Evolutionary conservation across 2,113 vertebrate species (phyloP), one percentile per base, ranked within the genome.

Genomic region (Trachemys scripta): DNA sequence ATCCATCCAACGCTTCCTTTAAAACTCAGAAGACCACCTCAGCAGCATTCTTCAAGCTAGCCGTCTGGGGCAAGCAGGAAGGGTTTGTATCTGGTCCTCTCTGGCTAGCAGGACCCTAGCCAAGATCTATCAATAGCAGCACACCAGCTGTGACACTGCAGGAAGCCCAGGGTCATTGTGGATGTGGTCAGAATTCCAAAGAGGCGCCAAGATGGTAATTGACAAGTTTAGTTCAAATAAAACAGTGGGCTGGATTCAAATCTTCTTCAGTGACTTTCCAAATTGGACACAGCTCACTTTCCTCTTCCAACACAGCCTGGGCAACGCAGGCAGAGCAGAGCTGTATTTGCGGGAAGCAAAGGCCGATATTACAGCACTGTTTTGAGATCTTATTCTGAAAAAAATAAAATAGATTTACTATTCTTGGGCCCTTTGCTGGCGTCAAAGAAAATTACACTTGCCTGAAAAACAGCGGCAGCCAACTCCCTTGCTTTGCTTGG

Each of bases 291-390:
- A 20, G 1, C 53, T 54, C 1, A 0, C 62, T 78, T 59, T n/a
- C 80, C 80, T 53, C 45, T 72, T 94, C 69, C 78, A 75, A 16
- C 42, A 13, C 75, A 78, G 42, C 45, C 25, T 1, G 1, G 51
- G 85, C 19, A 53, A 25, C 59, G 75, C 80, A 38, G 81, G 89
- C 0, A 0, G 88, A 35, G 54, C 25, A 65, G 89, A 53, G 80
- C 38, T 42, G 89, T 53, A 75, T 81, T 81, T 88, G 47, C 42
- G n/a, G 93, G 80, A 75, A 54, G 85, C 45, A 47, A 80, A 90
- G 80, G 80, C 84, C 87, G 57, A 31, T 53, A 62, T 80, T 84
- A 50, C 4, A 22, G 47, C 1, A 11, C 76, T 20, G 14, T 65
- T n/a, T 59, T 10, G 72, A 91, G 81, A 88, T 24, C 29, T 62